Conservation (phyloP, 2,888 invertebrate genomes). For the Thysanoteuthis rhombus region DNA sequence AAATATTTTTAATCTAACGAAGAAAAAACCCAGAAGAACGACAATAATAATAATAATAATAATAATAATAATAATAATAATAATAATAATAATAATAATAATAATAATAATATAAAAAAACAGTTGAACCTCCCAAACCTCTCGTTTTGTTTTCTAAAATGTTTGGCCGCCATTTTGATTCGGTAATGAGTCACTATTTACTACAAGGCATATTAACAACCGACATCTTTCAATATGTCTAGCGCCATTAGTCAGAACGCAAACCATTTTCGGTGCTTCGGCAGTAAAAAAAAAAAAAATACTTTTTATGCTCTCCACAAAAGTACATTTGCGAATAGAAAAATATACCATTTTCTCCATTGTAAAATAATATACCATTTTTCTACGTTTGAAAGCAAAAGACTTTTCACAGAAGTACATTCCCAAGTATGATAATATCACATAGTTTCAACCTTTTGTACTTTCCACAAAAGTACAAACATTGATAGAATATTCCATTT, state of each 20-base stretch:
- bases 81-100: no score
- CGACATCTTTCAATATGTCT: not conserved
- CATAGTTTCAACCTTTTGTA: no score
- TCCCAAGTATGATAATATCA: no score
- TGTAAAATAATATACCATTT: no score
- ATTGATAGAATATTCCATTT: no score
- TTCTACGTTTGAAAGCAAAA: no score
- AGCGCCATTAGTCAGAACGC: not conserved
- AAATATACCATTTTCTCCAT: not conserved
- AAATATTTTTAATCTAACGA: not conserved
- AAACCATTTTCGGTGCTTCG: not conserved
- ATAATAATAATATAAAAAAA: no score
- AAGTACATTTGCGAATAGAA: not conserved
- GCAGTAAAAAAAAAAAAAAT: not conserved
- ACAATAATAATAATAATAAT: no score
- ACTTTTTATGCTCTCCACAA: not conserved
- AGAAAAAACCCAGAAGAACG: not conserved
- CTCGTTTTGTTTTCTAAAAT: not conserved
- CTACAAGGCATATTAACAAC: not conserved
- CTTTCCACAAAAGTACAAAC: no score
- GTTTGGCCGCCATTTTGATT: not conserved
- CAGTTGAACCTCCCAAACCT: not conserved
- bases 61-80: no score
- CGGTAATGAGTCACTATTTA: not conserved
- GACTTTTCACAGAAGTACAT: no score